Evolutionary conservation across 1,140 invertebrate genomes (phyloP), one percentile per base, ranked within the genome.

Genomic region (Scaptomyza hsui): DNA sequence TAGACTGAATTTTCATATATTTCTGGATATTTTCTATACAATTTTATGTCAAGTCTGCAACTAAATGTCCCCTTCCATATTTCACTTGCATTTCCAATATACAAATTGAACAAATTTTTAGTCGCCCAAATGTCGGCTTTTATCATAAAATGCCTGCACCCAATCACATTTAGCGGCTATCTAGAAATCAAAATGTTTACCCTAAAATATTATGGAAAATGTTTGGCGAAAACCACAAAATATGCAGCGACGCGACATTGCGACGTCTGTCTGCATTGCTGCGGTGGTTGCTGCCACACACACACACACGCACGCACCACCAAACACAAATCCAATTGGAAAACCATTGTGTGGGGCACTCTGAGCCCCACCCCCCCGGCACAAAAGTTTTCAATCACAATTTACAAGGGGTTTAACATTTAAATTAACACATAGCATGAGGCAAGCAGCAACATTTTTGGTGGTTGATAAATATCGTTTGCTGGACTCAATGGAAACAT

Each of bases 271-370:
- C 52, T 56, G 45, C 35, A 10, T 10, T 29, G 29, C 26, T 37
- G 70, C 51, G 71, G 49, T 49, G 48, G 52, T 63, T 64, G 73
- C 42, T 72, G 80, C 75, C 53, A 32, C 81, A 85, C 69, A 81
- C 81, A 72, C 70, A 85, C 69, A 81, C 81, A 72, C 70, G n/a
- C n/a, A 85, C 69, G 80, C 81, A 72, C 70, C 82, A 69, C 64
- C 49, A 73, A 88, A 77, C 81, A 67, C 70, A 78, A 86, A 86
- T 81, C 70, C 77, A 70, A 86, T 88, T 86, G 52, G 51, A 62
- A 77, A 67, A 64, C 72, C 63, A 51, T 75, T 68, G 53, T 47
- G 32, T 21, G 19, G n/a, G 35, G 41, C 2, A 18, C n/a, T n/a
- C n/a, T n/a, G n/a, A n/a, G n/a, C 41, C 15, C 15, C 47, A 18